These are phyloP conservation scores for Rotaria socialis DNA, from an alignment of 2,888 invertebrate species.

Conservation along the genomic window DNA sequence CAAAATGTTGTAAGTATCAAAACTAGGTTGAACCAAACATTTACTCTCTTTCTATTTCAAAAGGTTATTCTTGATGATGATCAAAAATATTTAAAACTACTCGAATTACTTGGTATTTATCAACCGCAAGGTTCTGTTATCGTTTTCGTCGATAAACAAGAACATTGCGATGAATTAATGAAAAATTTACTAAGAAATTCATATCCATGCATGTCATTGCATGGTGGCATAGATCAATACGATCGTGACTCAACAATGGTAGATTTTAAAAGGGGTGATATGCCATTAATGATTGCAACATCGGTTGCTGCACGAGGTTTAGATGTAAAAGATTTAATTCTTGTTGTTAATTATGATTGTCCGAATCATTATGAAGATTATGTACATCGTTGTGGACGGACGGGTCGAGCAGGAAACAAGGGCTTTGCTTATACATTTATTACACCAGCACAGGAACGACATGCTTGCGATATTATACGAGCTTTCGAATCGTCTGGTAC, in stretches of 20 bases:
- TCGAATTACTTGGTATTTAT: constrained; percentile 91
- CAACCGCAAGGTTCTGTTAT: constrained; percentile 86
- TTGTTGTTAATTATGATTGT: constrained; percentile 97
- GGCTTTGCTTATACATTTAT: constrained; percentile 95
- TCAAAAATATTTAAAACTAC: constrained; percentile 89
- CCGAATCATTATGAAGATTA: constrained; percentile 99
- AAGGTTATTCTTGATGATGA: constrained; percentile 71
- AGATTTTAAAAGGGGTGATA: constrained; percentile 89
- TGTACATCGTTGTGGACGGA: constrained; percentile 83
- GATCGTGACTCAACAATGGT: constrained; percentile 94
- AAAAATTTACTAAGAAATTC: constrained; percentile 92
- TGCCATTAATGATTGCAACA: constrained; percentile 87
- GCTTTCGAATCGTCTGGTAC: constrained; percentile 81
- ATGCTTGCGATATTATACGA: constrained; percentile 84
- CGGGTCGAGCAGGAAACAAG: constrained; percentile 77
- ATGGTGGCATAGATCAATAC: constrained; percentile 98
- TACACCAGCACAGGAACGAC: constrained; percentile 84
- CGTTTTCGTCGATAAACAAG: constrained; percentile 96
- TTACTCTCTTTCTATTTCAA: background rate
- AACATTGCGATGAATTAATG: constrained; percentile 69
- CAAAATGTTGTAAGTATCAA: constrained; percentile 73
- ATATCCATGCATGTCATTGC: constrained; percentile 90
- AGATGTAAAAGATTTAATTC: constrained; percentile 93
- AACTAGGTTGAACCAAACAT: too few species aligned
- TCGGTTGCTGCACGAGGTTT: constrained; percentile 95